These are phyloP conservation scores for Cyprinodon brontotheroides DNA, from an alignment of 2,113 vertebrate species.

Conservation along the genomic window DNA sequence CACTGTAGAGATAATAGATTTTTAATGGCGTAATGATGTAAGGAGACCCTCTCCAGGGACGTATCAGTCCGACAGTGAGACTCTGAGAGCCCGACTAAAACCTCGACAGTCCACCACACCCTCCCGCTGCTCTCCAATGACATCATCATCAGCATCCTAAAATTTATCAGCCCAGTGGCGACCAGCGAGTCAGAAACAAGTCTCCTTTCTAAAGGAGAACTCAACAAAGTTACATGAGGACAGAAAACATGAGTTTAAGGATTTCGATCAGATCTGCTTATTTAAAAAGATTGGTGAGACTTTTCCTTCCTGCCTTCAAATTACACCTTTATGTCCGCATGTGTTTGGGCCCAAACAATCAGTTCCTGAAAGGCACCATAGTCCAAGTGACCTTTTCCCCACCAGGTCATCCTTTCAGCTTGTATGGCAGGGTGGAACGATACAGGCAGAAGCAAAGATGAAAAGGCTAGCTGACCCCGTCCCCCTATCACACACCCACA, in stretches of 20 bases:
- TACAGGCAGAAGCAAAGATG: slow-evolving; percentile 61
- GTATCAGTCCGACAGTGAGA: slow-evolving; percentile 67
- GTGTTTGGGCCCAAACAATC: slow-evolving; percentile 16
- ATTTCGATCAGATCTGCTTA: neutral
- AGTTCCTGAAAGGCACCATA: slow-evolving; percentile 32
- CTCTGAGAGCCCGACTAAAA: slow-evolving; percentile 65
- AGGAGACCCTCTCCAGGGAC: slow-evolving; percentile 76
- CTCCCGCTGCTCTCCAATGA: slow-evolving; percentile 61
- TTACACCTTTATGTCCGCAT: neutral
- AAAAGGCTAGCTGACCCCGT: slow-evolving; percentile 69
- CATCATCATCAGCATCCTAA: slow-evolving; percentile 68
- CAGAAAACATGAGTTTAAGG: neutral
- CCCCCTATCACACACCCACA: slow-evolving; percentile 28
- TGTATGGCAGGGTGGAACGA: slow-evolving; percentile 41
- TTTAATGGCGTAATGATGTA: slow-evolving; percentile 78
- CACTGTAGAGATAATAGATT: slow-evolving; percentile 78
- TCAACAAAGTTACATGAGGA: slow-evolving; percentile 18
- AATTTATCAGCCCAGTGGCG: slow-evolving; percentile 56
- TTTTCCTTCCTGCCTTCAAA: neutral
- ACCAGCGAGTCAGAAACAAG: slow-evolving; percentile 34
- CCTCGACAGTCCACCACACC: slow-evolving; percentile 47
- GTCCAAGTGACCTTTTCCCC: slow-evolving; percentile 59
- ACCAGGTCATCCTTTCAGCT: slow-evolving; percentile 62
- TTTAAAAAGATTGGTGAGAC: neutral
- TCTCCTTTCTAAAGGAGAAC: slow-evolving; percentile 17